These are phyloP conservation scores for Amphipyra berbera DNA, from an alignment of 2,888 invertebrate species.

Conservation along the genomic window DNA sequence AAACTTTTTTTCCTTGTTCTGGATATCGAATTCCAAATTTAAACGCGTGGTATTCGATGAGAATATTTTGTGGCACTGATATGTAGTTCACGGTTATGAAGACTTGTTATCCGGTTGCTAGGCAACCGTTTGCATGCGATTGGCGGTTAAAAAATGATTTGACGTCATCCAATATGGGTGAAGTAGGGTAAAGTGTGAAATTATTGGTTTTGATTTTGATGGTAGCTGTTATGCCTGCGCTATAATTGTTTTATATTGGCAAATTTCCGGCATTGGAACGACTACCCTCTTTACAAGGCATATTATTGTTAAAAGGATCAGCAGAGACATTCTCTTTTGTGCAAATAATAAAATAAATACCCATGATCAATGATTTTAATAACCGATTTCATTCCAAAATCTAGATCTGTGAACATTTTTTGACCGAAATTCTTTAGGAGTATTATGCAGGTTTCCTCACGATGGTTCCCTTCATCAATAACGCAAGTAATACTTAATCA, in stretches of 20 bases:
- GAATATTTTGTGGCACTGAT: conserved; percentile 64
- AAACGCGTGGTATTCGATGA: conserved; percentile 66
- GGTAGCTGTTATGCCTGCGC: conserved; percentile 1
- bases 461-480: no score
- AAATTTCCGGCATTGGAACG: no score
- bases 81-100: conserved; percentile 60
- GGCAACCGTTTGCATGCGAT: conserved; percentile 64
- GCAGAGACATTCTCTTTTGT: no score
- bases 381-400: no score
- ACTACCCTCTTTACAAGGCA: no score
- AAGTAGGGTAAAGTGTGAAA: conserved; percentile 24
- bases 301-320: no score
- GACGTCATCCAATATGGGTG: conserved; percentile 29
- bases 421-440: no score
- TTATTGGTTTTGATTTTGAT: conserved; percentile 20
- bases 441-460: no score
- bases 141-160: conserved; percentile 34
- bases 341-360: no score
- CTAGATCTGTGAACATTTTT: no score
- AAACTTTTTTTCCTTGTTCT: conserved; percentile 10
- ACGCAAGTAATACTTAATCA: no score
- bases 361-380: no score
- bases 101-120: conserved; percentile 80
- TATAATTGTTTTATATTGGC: background rate
- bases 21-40: conserved; percentile 37